Conservation (phyloP, 2,888 invertebrate genomes). For the Drosophila lacicola region DNA sequence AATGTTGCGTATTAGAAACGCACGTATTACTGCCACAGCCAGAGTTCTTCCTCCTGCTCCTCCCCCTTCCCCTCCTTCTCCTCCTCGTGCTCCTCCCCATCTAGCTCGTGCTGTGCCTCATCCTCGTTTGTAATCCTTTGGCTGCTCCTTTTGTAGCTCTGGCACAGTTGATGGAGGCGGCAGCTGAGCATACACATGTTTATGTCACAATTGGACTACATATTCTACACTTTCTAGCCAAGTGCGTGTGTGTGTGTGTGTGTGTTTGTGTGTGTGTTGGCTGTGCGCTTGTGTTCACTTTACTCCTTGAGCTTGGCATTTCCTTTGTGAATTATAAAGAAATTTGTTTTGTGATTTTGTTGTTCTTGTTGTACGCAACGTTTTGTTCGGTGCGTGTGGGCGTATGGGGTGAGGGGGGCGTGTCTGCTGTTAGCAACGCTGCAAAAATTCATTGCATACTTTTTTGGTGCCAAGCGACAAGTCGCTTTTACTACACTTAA, state of each 20-base stretch:
- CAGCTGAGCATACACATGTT: slow-evolving; percentile 77
- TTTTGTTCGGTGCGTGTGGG: slow-evolving; percentile 33
- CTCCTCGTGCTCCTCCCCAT: background rate
- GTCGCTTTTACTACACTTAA: slow-evolving; percentile 27
- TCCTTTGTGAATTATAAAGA: slow-evolving; percentile 79
- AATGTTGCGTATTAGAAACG: slow-evolving; percentile 77
- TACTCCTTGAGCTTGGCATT: slow-evolving; percentile 68
- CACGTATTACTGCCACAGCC: slow-evolving; percentile 58
- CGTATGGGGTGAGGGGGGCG: background rate
- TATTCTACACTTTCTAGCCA: slow-evolving; percentile 22
- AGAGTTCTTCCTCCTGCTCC: slow-evolving; percentile 8
- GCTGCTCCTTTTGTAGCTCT: slow-evolving; percentile 55
- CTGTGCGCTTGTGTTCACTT: slow-evolving; percentile 46
- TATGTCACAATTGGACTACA: slow-evolving; percentile 73
- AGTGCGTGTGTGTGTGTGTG: slow-evolving; percentile 11
- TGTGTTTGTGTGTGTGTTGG: slow-evolving; percentile 24
- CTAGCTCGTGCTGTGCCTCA: background rate
- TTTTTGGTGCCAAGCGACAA: slow-evolving; percentile 48
- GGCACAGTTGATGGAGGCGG: slow-evolving; percentile 32
- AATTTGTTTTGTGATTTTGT: slow-evolving; percentile 58
- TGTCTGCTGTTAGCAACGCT: slow-evolving; percentile 35
- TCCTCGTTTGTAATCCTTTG: slow-evolving; percentile 57
- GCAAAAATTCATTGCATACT: slow-evolving; percentile 61
- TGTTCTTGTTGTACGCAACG: slow-evolving; percentile 43
- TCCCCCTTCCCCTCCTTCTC: background rate